phyloP scores from a whole-genome alignment of 2,113 vertebrate species.

The Hucho hucho region DNA sequence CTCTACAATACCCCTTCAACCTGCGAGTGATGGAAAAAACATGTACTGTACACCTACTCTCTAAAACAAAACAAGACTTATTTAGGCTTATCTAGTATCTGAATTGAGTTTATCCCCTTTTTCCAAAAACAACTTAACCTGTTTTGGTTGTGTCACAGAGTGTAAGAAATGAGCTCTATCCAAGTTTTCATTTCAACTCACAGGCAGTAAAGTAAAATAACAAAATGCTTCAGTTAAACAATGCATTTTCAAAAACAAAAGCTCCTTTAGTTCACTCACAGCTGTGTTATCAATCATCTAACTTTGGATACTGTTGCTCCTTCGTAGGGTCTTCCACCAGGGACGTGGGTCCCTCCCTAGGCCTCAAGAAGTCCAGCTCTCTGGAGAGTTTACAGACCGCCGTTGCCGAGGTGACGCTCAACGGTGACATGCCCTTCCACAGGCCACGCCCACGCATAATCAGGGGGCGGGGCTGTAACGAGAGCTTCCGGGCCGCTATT shows the following conservation, averaged over 20 bases:
- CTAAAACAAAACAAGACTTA: neutral
- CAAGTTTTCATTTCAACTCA: too few relatives aligned
- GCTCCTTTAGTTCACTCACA: too few relatives aligned
- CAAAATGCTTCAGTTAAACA: too few relatives aligned
- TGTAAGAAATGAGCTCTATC: too few relatives aligned
- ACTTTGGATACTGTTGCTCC: constrained; percentile 6
- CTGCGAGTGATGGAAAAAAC: neutral
- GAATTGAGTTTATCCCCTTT: too few relatives aligned
- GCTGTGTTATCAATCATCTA: too few relatives aligned
- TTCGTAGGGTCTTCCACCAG: constrained; percentile 82
- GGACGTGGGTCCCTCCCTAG: constrained; percentile 85
- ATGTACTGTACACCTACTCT: neutral
- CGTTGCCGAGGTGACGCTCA: constrained; percentile 82
- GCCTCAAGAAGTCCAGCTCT: constrained; percentile 95
- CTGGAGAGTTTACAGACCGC: constrained; percentile 95
- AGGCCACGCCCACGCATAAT: constrained; percentile 84
- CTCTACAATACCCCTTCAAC: neutral
- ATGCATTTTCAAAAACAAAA: too few relatives aligned
- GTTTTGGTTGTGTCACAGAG: too few relatives aligned
- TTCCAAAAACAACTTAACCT: too few relatives aligned
- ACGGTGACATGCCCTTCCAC: constrained; percentile 85
- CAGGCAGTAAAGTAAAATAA: too few relatives aligned
- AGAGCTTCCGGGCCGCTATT: constrained; percentile 95
- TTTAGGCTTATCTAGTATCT: too few relatives aligned
- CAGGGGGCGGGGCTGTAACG: constrained; percentile 92